Evolutionary conservation across 2,113 vertebrate species (phyloP).

Genomic region (Urocynchramus pylzowi): DNA sequence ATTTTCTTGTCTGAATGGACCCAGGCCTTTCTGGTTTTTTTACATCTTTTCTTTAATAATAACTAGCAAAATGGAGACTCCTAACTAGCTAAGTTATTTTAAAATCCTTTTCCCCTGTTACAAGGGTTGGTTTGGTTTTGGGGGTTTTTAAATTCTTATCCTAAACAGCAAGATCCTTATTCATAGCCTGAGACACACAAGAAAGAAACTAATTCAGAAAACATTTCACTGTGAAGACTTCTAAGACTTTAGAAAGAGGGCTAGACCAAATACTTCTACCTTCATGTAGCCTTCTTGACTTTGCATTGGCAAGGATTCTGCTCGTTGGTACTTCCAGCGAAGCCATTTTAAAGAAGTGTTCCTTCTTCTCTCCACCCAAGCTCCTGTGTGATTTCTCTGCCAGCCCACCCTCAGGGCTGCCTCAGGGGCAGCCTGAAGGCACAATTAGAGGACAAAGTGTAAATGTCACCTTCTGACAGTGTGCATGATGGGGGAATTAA

Average conservation of each 20-base stretch:
- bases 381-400: neutral
- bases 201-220: neutral
- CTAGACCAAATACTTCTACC: neutral
- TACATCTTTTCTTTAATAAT: neutral
- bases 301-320: neutral
- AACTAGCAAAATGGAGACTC: neutral
- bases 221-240: neutral
- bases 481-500: neutral
- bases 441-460: constrained; percentile 40
- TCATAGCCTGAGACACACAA: neutral
- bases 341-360: neutral
- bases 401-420: constrained; percentile 11
- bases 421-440: neutral
- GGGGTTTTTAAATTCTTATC: neutral
- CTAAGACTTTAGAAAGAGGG: neutral
- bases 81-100: neutral
- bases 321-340: fast-evolving
- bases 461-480: neutral
- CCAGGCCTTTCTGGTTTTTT: neutral
- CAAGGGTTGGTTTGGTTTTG: neutral
- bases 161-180: neutral
- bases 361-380: neutral
- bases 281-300: neutral
- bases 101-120: neutral
- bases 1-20: neutral